A percentile compares a stretch with the other conserved stretches of the same genome.
phyloP scores from a whole-genome alignment of 2,888 invertebrate genomes.

The Leuctra nigra region DNA sequence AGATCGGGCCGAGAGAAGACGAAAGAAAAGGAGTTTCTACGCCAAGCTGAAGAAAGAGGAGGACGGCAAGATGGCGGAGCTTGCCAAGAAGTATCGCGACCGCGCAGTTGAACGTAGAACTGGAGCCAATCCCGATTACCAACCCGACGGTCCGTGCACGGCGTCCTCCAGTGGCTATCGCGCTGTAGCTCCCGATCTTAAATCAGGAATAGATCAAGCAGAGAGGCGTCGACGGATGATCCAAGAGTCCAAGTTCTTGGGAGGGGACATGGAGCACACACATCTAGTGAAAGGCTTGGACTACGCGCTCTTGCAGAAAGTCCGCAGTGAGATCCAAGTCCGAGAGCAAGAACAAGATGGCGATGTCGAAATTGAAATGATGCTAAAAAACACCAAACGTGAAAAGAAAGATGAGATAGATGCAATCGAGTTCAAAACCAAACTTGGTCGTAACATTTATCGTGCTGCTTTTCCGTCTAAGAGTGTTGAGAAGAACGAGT shows the following conservation, averaged over 20 bases:
- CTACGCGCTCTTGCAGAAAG: constrained; percentile 88
- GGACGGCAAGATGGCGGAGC: constrained; percentile 87
- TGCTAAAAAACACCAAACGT: constrained; percentile 52
- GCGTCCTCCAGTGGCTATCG: constrained; percentile 80
- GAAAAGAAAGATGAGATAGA: constrained; percentile 54
- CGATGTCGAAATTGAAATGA: constrained; percentile 72
- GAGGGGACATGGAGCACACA: constrained; percentile 99
- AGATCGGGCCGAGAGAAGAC: constrained; percentile 74
- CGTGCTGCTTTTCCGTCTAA: constrained; percentile 55
- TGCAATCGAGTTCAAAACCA: constrained; percentile 75
- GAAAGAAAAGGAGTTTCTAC: constrained; percentile 93
- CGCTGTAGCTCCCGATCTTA: constrained; percentile 94
- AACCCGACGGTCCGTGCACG: constrained; percentile 69
- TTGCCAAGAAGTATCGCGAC: constrained; percentile 90
- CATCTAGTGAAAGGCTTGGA: constrained; percentile 98
- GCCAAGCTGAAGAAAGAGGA: constrained; percentile 91
- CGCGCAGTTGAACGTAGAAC: constrained; percentile 86
- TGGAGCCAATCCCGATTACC: constrained; percentile 73
- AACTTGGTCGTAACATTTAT: constrained; percentile 70
- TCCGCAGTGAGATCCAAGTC: constrained; percentile 78
- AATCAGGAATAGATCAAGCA: constrained; percentile 90
- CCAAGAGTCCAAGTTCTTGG: constrained; percentile 97
- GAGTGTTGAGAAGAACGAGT: constrained; percentile 74
- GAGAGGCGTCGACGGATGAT: constrained; percentile 93
- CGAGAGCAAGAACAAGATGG: constrained; percentile 81